These are phyloP conservation scores for Cryptus viduatorius DNA, from an alignment of 2,888 invertebrate genomes.

Conservation along the genomic window DNA sequence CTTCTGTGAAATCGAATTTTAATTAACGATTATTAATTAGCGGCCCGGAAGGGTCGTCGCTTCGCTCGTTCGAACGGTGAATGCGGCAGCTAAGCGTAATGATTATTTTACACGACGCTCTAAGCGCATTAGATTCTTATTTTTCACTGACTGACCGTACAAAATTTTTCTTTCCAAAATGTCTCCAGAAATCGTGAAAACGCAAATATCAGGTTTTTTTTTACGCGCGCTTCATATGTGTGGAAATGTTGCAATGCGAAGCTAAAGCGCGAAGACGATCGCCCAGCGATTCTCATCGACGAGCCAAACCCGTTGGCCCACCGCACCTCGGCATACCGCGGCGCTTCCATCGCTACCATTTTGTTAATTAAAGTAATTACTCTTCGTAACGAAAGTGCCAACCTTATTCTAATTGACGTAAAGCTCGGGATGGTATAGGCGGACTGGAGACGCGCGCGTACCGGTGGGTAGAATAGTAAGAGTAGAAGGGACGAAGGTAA, in stretches of 20 bases:
- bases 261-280: slow-evolving; percentile 18
- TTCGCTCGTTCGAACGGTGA: slow-evolving; percentile 27
- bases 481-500: slow-evolving; percentile 46
- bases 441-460: slow-evolving; percentile 64
- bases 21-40: slow-evolving; percentile 66
- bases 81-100: not conserved
- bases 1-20: slow-evolving; percentile 61
- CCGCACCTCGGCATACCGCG: slow-evolving; percentile 40
- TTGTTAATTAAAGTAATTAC: slow-evolving; percentile 87
- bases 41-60: slow-evolving; percentile 7
- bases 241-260: not conserved
- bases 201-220: not conserved
- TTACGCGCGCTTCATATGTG: not conserved
- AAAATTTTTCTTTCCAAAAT: not conserved
- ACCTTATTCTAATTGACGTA: slow-evolving; percentile 86
- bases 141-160: not conserved
- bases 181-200: not conserved
- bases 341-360: slow-evolving; percentile 80
- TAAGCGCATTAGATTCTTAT: not conserved
- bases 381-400: slow-evolving; percentile 86
- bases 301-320: slow-evolving; percentile 31
- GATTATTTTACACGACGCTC: not conserved
- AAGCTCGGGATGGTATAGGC: slow-evolving; percentile 80
- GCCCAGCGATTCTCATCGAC: slow-evolving; percentile 45
- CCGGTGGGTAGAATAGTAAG: slow-evolving; percentile 48